Evolutionary conservation across 2,888 invertebrate genomes (phyloP).

Genomic region (Phorcus lineatus): DNA sequence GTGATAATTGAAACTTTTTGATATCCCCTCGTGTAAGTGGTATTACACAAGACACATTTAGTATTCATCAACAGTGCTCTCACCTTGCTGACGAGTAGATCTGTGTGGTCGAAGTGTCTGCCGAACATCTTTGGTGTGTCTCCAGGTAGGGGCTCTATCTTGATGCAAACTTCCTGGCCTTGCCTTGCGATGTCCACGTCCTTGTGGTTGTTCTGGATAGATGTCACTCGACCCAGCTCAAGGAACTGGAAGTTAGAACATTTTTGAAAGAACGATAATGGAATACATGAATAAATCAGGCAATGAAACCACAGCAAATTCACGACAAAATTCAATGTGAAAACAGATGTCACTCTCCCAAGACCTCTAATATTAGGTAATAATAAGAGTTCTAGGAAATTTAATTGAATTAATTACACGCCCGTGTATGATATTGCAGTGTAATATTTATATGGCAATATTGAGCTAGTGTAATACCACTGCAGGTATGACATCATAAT

Average conservation of each 20-base stretch:
- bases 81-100: constrained; percentile 91
- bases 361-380: too few species aligned
- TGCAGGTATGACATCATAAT: too few species aligned
- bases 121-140: constrained; percentile 99
- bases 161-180: constrained; percentile 82
- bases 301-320: neutral
- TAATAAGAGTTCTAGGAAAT: too few species aligned
- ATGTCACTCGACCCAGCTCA: constrained; percentile 94
- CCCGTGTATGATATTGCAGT: too few species aligned
- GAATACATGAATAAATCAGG: neutral
- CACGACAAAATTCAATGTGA: too few species aligned
- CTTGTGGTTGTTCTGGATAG: constrained; percentile 97
- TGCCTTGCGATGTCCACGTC: constrained; percentile 93
- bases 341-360: too few species aligned
- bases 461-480: too few species aligned
- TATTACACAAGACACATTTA: too few species aligned
- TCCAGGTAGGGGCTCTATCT: constrained; percentile 97
- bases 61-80: constrained; percentile 30
- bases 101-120: constrained; percentile 97
- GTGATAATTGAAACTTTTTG: too few species aligned
- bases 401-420: too few species aligned
- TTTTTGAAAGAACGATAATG: neutral
- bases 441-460: too few species aligned
- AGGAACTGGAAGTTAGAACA: constrained; percentile 84
- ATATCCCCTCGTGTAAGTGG: too few species aligned